These are phyloP conservation scores for Mesochorus sp. DNA, from an alignment of 2,888 invertebrate species.

Conservation along the genomic window DNA sequence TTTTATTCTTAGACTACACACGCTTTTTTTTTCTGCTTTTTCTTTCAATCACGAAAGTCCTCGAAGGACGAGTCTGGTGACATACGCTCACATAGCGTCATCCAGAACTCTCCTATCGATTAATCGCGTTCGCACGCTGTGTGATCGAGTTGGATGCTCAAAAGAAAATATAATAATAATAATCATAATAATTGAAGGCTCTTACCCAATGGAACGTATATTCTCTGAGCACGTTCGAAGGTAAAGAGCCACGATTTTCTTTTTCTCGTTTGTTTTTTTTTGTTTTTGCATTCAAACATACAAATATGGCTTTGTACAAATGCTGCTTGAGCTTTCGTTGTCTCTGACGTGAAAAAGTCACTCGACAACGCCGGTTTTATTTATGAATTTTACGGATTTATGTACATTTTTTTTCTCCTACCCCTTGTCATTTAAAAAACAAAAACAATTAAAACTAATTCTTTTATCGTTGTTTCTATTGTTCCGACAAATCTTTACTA, in stretches of 20 bases:
- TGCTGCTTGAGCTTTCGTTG: neutral
- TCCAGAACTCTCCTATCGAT: slow-evolving; percentile 46
- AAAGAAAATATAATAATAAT: neutral
- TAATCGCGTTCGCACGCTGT: slow-evolving; percentile 30
- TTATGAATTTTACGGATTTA: too few species aligned
- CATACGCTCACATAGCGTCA: slow-evolving; percentile 59
- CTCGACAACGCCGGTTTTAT: too few species aligned
- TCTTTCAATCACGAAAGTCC: neutral
- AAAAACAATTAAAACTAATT: too few species aligned
- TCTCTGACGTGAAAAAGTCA: too few species aligned
- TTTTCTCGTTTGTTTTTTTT: neutral
- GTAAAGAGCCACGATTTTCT: slow-evolving; percentile 25
- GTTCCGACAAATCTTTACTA: slow-evolving; percentile 3
- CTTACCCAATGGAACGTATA: slow-evolving; percentile 54
- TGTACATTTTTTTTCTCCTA: neutral
- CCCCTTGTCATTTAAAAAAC: too few species aligned
- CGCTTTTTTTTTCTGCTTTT: neutral
- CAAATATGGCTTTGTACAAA: neutral
- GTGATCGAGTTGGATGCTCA: slow-evolving; percentile 3
- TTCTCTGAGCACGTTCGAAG: slow-evolving; percentile 51
- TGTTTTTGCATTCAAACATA: neutral
- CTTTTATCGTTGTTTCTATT: too few species aligned
- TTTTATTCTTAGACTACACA: too few species aligned
- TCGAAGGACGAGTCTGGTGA: slow-evolving; percentile 57
- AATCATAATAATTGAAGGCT: slow-evolving; percentile 5